These are phyloP conservation scores for Euborellia annulipes DNA, from an alignment of 1,140 invertebrate genomes.

Conservation along the genomic window DNA sequence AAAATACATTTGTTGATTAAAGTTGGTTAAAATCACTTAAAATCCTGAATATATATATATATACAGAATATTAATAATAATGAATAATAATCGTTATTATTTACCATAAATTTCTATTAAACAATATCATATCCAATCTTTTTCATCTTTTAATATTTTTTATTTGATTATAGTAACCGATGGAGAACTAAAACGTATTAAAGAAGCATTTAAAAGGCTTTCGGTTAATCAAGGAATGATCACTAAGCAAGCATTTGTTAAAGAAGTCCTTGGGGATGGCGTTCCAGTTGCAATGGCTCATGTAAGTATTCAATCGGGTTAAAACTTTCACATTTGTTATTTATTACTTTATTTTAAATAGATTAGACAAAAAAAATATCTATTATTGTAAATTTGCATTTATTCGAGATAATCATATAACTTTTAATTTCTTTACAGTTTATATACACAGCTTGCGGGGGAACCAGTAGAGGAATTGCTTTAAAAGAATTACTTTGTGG, in stretches of 20 bases:
- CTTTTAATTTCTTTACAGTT: slow-evolving; percentile 35
- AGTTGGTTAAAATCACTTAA: too few species aligned
- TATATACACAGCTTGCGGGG: slow-evolving; percentile 66
- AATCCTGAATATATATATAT: too few species aligned
- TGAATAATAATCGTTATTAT: too few species aligned
- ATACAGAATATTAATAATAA: too few species aligned
- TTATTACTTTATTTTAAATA: not conserved
- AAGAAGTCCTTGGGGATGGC: slow-evolving; percentile 69
- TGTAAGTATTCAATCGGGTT: slow-evolving; percentile 25
- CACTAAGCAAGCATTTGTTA: slow-evolving; percentile 54
- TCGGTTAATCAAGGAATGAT: slow-evolving; percentile 52
- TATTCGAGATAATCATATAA: too few species aligned
- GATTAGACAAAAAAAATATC: too few species aligned
- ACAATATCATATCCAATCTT: too few species aligned
- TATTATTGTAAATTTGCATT: not conserved
- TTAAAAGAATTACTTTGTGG: slow-evolving; percentile 71
- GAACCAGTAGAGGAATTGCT: slow-evolving; percentile 57
- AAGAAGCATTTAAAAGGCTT: slow-evolving; percentile 69
- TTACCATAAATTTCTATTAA: too few species aligned
- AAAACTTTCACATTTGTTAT: slow-evolving; percentile 1
- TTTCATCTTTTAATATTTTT: slow-evolving; percentile 23
- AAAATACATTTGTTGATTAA: too few species aligned
- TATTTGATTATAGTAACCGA: slow-evolving; percentile 52
- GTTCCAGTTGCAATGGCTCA: slow-evolving; percentile 62
- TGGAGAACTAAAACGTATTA: slow-evolving; percentile 57